Conservation (phyloP, 2,797 vertebrate genomes). For the Acanthurus leucopareius region DNA sequence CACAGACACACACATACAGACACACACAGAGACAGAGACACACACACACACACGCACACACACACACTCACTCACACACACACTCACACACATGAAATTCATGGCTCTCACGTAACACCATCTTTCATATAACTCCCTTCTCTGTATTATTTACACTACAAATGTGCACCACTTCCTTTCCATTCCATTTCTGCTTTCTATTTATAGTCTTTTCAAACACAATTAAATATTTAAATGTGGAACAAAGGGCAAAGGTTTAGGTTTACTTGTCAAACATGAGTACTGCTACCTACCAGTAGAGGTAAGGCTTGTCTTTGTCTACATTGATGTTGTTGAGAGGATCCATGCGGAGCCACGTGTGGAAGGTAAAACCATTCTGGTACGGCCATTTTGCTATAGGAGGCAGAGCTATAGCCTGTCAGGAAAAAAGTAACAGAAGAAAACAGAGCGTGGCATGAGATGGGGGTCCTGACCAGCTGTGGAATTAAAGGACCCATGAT, state of each 20-base stretch:
- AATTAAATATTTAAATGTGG: conserved; percentile 1
- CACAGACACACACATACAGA: too few relatives aligned
- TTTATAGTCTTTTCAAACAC: background rate
- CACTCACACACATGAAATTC: background rate
- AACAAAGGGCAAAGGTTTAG: conserved; percentile 10
- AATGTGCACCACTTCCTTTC: background rate
- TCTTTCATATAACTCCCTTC: background rate
- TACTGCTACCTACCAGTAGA: conserved; percentile 93
- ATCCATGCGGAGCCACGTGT: conserved; percentile 99
- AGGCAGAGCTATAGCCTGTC: conserved; percentile 97
- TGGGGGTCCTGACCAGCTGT: background rate
- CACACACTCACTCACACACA: background rate
- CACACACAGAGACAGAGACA: background rate
- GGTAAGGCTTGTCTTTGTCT: conserved; percentile 98
- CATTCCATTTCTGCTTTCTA: background rate
- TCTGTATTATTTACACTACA: conserved; percentile 9
- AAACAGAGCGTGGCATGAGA: conserved; percentile 10
- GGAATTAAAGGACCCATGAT: conserved; percentile 9
- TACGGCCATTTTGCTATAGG: conserved; percentile 99
- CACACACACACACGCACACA: background rate
- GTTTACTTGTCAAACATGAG: background rate
- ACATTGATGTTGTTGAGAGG: conserved; percentile 99
- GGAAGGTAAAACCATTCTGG: conserved; percentile 98
- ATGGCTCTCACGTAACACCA: background rate
- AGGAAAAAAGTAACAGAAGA: conserved; percentile 20